Base-by-base conservation (phyloP, 2,888 invertebrate species). In the Fissipunctia ypsillon region DNA sequence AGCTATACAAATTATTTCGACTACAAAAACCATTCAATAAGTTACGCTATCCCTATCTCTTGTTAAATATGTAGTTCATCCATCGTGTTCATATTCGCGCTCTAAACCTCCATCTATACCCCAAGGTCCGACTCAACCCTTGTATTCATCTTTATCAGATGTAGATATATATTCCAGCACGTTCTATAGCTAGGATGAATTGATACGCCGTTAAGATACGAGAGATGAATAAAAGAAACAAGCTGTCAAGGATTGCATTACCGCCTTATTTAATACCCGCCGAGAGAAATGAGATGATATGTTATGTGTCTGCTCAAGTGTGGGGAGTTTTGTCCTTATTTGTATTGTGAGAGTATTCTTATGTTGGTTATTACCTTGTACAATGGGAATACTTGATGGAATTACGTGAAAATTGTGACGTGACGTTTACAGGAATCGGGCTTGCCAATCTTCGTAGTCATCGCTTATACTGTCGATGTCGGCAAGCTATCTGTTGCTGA, bases 181-280 rank as follows among this genome's bases (percentile, higher is more conserved):
- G 85, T 70, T 41, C 52, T 67, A 28, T 66, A 28, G 35, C 67
- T 56, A 78, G 66, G 65, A 82, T 82, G 78, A 85, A 85, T 86
- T 78, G 78, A 83, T 86, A 86, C 73, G 69, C 76, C 73, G 82
- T 86, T 84, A 85, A 78, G 73, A 86, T 78, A 86, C 84, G 84
- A 80, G 84, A 69, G 73, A 74, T 86, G 86, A 84, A 84, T 84
- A 82, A 84, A 80, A 80, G 80, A 78, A 84, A 56, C 72, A 69
- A 81, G 57, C 81, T 59, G 81, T 79, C 81, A 75, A 57, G 80
- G 61, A 80, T 78, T 78, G 83, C 81, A 83, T 81, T 81, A 81
- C 81, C 54, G 65, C 65, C 60, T 66, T 81, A 79, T 81, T 81
- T 81, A 81, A 83, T 81, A 79, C 79, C 38, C 73, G 64, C 68